phyloP scores from a whole-genome alignment of 2,888 invertebrate species.

The Drosophila setosimentum region DNA sequence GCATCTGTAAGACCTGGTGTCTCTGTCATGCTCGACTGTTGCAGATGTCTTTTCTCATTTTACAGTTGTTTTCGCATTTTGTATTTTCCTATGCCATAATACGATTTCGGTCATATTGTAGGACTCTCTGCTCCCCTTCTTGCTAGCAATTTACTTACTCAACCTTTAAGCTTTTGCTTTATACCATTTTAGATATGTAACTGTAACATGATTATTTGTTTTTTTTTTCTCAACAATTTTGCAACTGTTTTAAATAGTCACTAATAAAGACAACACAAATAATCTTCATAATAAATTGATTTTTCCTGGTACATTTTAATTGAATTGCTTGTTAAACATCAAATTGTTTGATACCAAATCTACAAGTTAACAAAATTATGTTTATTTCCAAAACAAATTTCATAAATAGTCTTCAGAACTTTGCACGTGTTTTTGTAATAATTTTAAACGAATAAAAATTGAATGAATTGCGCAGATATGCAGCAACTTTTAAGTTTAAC shows the following conservation, averaged over 20 bases:
- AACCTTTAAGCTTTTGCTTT: not conserved
- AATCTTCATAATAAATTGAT: not conserved
- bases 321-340: not conserved
- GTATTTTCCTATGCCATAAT: not conserved
- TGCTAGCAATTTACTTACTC: not conserved
- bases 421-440: not conserved
- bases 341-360: not conserved
- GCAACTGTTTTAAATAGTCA: not conserved
- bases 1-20: not conserved
- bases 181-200: no score
- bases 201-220: not conserved
- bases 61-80: not conserved
- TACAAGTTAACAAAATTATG: not conserved
- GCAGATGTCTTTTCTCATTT: not conserved
- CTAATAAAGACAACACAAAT: not conserved
- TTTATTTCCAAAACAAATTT: not conserved
- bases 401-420: not conserved
- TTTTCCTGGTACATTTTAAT: not conserved
- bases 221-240: not conserved
- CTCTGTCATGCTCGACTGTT: not conserved
- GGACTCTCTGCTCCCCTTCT: not conserved
- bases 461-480: not conserved
- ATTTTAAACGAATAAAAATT: not conserved
- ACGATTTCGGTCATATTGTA: not conserved
- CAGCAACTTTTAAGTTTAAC: not conserved